Conservation (phyloP, 2,797 vertebrate genomes). For the Sibirionetta formosa region DNA sequence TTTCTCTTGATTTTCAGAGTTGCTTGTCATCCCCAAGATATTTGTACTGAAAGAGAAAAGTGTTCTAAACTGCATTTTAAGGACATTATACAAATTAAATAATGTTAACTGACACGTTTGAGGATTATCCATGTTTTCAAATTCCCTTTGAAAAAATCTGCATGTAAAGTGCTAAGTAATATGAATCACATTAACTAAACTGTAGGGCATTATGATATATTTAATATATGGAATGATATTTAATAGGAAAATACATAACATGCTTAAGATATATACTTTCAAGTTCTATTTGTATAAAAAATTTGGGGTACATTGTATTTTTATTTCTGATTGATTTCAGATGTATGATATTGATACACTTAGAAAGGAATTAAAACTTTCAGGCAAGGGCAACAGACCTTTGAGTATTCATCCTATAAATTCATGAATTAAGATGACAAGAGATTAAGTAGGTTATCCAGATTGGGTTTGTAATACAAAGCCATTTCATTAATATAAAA, state of each 20-base stretch:
- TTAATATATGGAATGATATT: background rate
- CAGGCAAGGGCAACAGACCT: background rate
- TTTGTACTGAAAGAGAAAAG: background rate
- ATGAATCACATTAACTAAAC: background rate
- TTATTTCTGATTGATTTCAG: background rate
- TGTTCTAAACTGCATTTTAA: background rate
- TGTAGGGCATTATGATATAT: background rate
- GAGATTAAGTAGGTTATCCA: slow-evolving; percentile 52
- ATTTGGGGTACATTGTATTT: background rate
- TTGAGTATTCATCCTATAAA: slow-evolving; percentile 24
- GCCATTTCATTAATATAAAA: slow-evolving; percentile 44
- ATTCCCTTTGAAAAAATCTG: background rate
- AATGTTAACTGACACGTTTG: background rate
- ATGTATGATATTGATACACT: background rate
- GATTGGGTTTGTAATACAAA: slow-evolving; percentile 35
- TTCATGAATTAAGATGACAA: slow-evolving; percentile 23
- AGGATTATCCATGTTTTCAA: background rate
- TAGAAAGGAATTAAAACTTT: background rate
- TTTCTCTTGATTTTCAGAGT: background rate
- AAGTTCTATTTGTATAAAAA: background rate
- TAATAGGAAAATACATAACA: background rate
- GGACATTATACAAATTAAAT: background rate
- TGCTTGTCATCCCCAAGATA: background rate
- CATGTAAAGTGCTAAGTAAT: background rate
- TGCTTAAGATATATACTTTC: background rate